Base-by-base conservation (phyloP, 2,888 invertebrate genomes). In the Campaea margaritaria region DNA sequence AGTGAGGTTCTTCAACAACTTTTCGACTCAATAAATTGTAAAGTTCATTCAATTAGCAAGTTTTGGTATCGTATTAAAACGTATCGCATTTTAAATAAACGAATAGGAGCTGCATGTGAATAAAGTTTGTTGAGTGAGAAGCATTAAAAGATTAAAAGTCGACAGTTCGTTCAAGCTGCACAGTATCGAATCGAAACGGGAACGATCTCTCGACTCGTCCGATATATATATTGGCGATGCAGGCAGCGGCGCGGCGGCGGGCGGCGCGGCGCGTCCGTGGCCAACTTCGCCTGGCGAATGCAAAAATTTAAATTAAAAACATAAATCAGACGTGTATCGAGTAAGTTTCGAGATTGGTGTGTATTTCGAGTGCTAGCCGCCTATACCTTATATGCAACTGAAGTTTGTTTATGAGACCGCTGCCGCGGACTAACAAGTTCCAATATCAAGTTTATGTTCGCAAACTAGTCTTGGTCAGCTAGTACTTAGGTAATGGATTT, bases 251-350 rank as follows among this genome's bases (percentile, higher is more conserved):
- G 79, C 21, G 79, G 10, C 9, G 7, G 31, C 9, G 9, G 27
- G 31, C 31, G 31, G 89, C 87, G 90, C 87, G 80, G 87, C 88
- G 87, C 89, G 87, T 85, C 89, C 89, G 84, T 75, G 83, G 87
- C 86, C 70, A 90, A 91, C 85, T 91, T 87, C 83, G 90, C 86
- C 86, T 72, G 82, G 87, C 86, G 91, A 91, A 92, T 93, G 93
- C 91, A 92, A 92, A 93, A 93, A 93, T 93, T 93, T 93, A 93
- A 93, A 93, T 93, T 93, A 93, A 93, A 93, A 93, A 85, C 93
- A 93, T 93, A 93, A 93, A 93, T 93, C 93, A 93, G 90, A 73
- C 87, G 85, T 85, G 86, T 91, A 91, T 92, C 90, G 92, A 90
- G 89, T 86, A 89, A 91, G 83, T 92, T 89, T 87, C 81, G 86